A percentile compares a stretch with the other conserved stretches of the same genome.
Evolutionary conservation across 1,140 invertebrate species (phyloP).

Genomic region (Lepidurus couesii): DNA sequence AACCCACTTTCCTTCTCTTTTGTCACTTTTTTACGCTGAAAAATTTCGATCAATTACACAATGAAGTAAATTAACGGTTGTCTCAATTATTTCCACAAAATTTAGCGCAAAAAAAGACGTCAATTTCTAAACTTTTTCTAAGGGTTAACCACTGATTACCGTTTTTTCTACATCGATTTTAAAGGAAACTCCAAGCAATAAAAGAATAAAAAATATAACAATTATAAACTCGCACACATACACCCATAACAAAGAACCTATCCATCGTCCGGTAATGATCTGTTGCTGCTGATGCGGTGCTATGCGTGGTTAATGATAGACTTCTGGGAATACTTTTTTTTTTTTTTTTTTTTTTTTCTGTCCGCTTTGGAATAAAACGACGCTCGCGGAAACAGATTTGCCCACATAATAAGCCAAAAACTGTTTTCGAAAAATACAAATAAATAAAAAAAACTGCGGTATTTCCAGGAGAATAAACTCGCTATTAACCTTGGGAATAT

Average conservation of each 20-base stretch:
- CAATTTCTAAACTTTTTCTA: no score
- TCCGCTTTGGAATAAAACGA: not conserved
- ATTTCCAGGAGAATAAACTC: no score
- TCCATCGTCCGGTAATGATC: slow-evolving; percentile 21
- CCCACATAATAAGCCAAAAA: not conserved
- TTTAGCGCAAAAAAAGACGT: no score
- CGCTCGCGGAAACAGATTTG: not conserved
- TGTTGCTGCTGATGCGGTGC: not conserved
- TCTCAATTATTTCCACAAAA: no score
- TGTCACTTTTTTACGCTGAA: not conserved
- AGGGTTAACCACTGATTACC: not conserved
- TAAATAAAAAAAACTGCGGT: not conserved
- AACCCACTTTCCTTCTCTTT: not conserved
- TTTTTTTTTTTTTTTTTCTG: not conserved
- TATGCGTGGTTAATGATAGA: slow-evolving; percentile 17
- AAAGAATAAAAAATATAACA: not conserved
- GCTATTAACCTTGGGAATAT: no score
- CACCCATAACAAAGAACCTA: slow-evolving; percentile 2
- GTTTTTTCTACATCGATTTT: not conserved
- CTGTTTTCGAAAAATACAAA: not conserved
- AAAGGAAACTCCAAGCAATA: not conserved
- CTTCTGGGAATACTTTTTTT: slow-evolving; percentile 1
- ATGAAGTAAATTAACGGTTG: not conserved
- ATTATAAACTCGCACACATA: not conserved
- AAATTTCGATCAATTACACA: not conserved